Base-by-base conservation (phyloP, 2,797 vertebrate genomes). In the Leuciscus waleckii region DNA sequence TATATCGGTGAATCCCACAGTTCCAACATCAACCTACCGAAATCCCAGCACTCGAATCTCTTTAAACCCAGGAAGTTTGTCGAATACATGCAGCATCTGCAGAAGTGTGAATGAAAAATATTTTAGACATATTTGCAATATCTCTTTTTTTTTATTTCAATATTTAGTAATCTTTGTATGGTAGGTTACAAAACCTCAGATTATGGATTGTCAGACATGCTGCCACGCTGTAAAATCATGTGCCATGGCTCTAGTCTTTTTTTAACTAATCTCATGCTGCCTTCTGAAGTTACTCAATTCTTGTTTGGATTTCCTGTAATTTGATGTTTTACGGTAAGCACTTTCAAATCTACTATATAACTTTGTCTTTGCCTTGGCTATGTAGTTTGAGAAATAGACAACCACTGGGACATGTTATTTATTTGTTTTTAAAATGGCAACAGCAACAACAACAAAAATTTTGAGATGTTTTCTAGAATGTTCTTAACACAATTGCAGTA, bases 61-160 rank as follows among this genome's bases (percentile, higher is more conserved):
- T 94, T 97, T 97, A 92, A 99, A 99, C 91, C 98, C 97, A 89
- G 97, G 95, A 92, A 99, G 94, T 87, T 96, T 98, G 92, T 96
- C 93, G 91, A 99, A 96, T 91, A 96, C 94, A 26, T 94, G 96
- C 93, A 95, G 91, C 96, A 99, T 96, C 98, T 99, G 84, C 1
- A 89, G 14, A 90, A 85, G 37, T 87, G 51, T 71, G 86, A 84
- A 85, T 73, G 6, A 54, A 82, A 51, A 67, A 56, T 46, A 10
- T 46, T 73, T 43, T 75, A 54, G 32, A 63, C 39, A n/a, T 43
- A 58, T 54, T 23, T 26, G 76, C 70, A 46, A 58, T n/a, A 80
- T 4, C 1, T 32, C 16, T 65, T 61, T 29, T 63, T 63, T 63
- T 67, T 41, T 3, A 49, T 68, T 67, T 65, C 19, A 80, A 32